Percentiles rank a stretch among this genome's conserved stretches.
Conservation (phyloP, 2,888 invertebrate species). For the Ashinkailepas kermadecensis region DNA sequence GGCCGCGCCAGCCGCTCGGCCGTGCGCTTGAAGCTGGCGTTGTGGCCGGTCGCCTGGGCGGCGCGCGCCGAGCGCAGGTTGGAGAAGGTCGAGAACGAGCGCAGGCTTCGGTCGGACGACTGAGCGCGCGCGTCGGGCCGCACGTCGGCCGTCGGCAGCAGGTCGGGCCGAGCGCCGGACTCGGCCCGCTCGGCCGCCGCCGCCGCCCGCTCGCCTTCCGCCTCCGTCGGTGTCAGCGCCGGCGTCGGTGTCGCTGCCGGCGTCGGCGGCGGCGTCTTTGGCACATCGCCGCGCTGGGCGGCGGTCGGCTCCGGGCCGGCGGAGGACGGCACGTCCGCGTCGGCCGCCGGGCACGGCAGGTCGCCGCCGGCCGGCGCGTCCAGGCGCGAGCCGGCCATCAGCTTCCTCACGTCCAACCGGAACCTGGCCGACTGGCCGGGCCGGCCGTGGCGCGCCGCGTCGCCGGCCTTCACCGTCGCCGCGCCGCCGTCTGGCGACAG, state of each 20-base stretch:
- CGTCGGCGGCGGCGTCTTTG: background rate
- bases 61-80: background rate
- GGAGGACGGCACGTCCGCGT: background rate
- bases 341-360: background rate
- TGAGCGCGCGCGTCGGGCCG: background rate
- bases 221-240: background rate
- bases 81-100: slow-evolving; percentile 17
- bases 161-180: background rate
- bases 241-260: background rate
- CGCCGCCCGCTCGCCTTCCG: background rate
- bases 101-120: background rate
- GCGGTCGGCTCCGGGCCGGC: background rate
- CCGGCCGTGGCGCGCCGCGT: too few relatives aligned
- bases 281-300: background rate
- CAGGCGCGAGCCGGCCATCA: background rate
- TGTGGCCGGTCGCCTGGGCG: slow-evolving; percentile 6
- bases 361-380: background rate
- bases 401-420: background rate
- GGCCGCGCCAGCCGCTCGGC: slow-evolving; percentile 8
- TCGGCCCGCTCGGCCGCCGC: background rate
- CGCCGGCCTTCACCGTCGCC: background rate
- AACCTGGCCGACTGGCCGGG: background rate
- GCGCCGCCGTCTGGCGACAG: background rate
- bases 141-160: background rate
- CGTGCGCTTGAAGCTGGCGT: slow-evolving; percentile 22